These are phyloP conservation scores for Anodontia alba DNA, from an alignment of 2,888 invertebrate species.

Conservation along the genomic window DNA sequence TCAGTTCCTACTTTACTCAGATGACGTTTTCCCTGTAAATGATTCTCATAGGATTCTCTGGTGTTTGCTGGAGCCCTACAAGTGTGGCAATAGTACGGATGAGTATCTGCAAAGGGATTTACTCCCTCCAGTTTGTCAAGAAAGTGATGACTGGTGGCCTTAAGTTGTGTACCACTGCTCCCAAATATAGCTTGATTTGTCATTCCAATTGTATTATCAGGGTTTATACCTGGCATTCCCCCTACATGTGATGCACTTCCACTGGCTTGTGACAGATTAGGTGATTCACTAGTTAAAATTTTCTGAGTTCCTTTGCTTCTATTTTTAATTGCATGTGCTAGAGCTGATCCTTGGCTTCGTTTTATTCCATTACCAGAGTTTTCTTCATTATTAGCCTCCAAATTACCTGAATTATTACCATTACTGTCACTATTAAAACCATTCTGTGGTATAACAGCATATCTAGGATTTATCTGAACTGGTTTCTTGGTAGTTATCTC, in stretches of 20 bases:
- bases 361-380: conserved; percentile 3
- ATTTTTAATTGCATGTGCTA: conserved; percentile 52
- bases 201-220: neutral
- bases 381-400: neutral
- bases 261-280: neutral
- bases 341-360: conserved; percentile 43
- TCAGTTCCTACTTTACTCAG: conserved; percentile 63
- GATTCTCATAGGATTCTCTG: conserved; percentile 61
- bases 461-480: conserved; percentile 24
- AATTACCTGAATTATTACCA: neutral
- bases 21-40: conserved; percentile 70
- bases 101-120: conserved; percentile 46
- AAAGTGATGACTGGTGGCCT: neutral
- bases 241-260: neutral
- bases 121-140: neutral
- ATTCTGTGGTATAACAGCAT: neutral
- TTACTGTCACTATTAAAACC: neutral
- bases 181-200: too few species aligned
- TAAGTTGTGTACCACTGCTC: too few species aligned
- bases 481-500: conserved; percentile 16
- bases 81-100: conserved; percentile 61
- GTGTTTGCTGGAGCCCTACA: conserved; percentile 73
- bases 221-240: neutral
- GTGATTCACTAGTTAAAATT: neutral
- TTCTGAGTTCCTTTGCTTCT: conserved; percentile 21